These are phyloP conservation scores for Tetragnatha versicolor DNA, from an alignment of 1,140 invertebrate species.

Conservation along the genomic window DNA sequence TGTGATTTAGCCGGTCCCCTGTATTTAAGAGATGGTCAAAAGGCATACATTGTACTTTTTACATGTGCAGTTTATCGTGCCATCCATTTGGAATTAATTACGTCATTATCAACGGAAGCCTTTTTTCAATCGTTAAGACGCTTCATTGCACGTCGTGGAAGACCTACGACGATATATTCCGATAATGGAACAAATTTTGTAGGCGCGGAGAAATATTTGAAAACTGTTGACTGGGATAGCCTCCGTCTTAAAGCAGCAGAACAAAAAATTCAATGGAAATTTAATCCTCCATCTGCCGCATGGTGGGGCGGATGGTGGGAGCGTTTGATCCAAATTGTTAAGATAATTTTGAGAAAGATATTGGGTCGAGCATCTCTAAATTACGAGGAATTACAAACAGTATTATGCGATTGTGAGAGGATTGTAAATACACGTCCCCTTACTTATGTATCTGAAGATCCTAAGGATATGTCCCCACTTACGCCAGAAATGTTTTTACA, in stretches of 20 bases:
- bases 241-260: background rate
- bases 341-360: constrained; percentile 9
- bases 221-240: background rate
- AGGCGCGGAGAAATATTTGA: background rate
- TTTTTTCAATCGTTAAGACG: constrained; percentile 2
- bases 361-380: background rate
- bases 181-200: constrained; percentile 50
- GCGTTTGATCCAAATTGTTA: background rate
- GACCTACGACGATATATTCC: constrained; percentile 24
- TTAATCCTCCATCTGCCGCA: constrained; percentile 57
- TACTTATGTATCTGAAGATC: constrained; percentile 46
- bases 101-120: constrained; percentile 13
- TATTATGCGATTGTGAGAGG: constrained; percentile 51
- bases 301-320: constrained; percentile 59
- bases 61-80: constrained; percentile 64
- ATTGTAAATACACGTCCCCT: constrained; percentile 54
- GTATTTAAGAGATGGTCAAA: constrained; percentile 60
- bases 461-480: constrained; percentile 20
- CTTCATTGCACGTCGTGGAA: constrained; percentile 20
- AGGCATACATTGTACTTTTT: constrained; percentile 65
- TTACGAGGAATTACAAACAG: constrained; percentile 45
- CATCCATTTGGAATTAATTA: constrained; percentile 65
- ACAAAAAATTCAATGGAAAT: constrained; percentile 57
- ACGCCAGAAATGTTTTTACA: constrained; percentile 4
- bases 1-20: constrained; percentile 8